phyloP scores from a whole-genome alignment of 2,888 invertebrate species.

The Eucera pruinosa region DNA sequence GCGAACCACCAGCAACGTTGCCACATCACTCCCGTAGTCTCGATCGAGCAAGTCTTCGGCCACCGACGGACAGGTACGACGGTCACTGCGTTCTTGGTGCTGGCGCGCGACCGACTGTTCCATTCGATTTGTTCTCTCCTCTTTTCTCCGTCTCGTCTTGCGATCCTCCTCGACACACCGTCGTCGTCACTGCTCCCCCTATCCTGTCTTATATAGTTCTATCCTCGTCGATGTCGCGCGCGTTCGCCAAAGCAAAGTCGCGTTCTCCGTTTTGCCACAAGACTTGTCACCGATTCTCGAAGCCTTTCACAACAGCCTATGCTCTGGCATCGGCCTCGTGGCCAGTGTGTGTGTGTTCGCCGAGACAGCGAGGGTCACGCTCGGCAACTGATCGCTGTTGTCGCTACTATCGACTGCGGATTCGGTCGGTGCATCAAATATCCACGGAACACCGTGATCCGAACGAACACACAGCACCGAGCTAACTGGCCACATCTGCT shows the following conservation, averaged over 20 bases:
- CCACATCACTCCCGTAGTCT: slow-evolving; percentile 73
- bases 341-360: not conserved
- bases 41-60: slow-evolving; percentile 64
- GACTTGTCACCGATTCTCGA: slow-evolving; percentile 37
- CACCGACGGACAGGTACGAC: slow-evolving; percentile 68
- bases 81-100: slow-evolving; percentile 57
- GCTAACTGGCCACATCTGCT: slow-evolving; percentile 75
- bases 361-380: slow-evolving; percentile 38
- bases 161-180: not conserved
- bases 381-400: slow-evolving; percentile 36
- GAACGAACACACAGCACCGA: slow-evolving; percentile 68
- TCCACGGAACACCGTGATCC: slow-evolving; percentile 55
- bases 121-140: slow-evolving; percentile 55
- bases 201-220: not conserved
- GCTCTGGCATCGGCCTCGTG: slow-evolving; percentile 24
- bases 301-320: not conserved
- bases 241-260: not conserved
- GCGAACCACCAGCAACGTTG: slow-evolving; percentile 77
- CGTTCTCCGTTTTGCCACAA: slow-evolving; percentile 1
- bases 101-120: slow-evolving; percentile 65
- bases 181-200: not conserved
- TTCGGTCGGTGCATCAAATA: slow-evolving; percentile 45
- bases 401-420: slow-evolving; percentile 42
- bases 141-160: slow-evolving; percentile 11
- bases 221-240: not conserved